phyloP scores from a whole-genome alignment of 2,113 vertebrate genomes.

The Fulica atra region DNA sequence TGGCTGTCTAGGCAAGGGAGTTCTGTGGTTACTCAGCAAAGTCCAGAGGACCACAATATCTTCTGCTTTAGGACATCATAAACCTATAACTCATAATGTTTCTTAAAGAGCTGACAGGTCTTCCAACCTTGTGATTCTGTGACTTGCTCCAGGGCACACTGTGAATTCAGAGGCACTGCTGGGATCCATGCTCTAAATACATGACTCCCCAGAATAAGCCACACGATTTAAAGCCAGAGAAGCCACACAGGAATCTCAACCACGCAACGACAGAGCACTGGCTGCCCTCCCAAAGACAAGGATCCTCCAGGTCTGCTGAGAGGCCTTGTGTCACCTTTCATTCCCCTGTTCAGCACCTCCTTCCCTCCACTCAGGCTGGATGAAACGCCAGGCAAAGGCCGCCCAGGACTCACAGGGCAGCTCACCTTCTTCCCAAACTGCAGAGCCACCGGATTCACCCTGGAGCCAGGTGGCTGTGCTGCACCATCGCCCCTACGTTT shows the following conservation, averaged over 20 bases:
- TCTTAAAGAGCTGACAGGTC: neutral
- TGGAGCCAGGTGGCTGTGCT: neutral
- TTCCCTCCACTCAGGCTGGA: neutral
- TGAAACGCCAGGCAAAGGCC: accelerated
- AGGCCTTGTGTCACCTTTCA: accelerated
- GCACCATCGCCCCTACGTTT: accelerated
- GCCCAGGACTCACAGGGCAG: accelerated
- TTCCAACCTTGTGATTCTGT: no score
- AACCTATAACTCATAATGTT: neutral
- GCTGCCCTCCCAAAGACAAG: neutral
- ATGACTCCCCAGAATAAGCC: neutral
- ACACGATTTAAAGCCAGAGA: neutral
- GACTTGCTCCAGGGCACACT: neutral
- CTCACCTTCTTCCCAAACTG: neutral
- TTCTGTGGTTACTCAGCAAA: neutral
- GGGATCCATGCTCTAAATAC: neutral
- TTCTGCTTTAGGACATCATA: neutral
- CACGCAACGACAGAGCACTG: neutral
- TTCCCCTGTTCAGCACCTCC: accelerated
- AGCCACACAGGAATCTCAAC: neutral
- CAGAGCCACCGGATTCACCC: neutral
- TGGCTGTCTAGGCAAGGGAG: neutral
- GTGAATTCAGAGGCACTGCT: neutral
- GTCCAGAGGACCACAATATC: accelerated
- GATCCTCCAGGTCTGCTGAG: neutral